Evolutionary conservation across 2,888 invertebrate genomes (phyloP).

Genomic region (Lingula anatina): DNA sequence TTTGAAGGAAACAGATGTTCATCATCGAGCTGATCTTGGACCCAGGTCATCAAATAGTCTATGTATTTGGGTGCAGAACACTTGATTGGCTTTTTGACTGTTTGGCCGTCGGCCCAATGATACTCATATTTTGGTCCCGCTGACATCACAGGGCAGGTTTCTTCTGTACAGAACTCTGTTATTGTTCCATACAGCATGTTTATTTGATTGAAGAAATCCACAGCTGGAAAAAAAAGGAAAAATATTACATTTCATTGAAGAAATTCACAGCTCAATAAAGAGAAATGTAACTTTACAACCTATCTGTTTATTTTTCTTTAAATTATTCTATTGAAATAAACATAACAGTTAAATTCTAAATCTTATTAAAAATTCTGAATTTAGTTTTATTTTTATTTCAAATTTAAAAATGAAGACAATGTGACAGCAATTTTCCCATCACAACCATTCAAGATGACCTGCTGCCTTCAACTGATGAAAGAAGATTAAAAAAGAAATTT

Average conservation of each 20-base stretch:
- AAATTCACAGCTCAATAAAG: too few species aligned
- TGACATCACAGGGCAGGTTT: conserved; percentile 96
- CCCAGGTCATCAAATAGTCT: conserved; percentile 99
- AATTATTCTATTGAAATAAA: too few species aligned
- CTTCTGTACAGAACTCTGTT: conserved; percentile 98
- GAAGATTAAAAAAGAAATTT: too few species aligned
- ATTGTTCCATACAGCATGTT: conserved; percentile 99
- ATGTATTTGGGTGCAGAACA: conserved; percentile 99
- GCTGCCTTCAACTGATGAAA: too few species aligned
- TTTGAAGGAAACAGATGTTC: conserved; percentile 97
- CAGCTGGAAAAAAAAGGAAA: conserved; percentile 65
- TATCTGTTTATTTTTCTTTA: too few species aligned
- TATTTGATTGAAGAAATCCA: conserved; percentile 99
- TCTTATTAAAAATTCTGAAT: too few species aligned
- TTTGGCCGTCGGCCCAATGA: conserved; percentile 98
- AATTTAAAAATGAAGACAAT: too few species aligned
- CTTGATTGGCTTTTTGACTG: conserved; percentile 95
- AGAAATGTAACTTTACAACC: too few species aligned
- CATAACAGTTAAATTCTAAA: too few species aligned
- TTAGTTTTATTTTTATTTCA: too few species aligned
- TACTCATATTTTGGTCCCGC: conserved; percentile 99
- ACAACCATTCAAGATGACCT: too few species aligned
- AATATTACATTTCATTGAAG: background rate
- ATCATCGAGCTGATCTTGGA: conserved; percentile 98
- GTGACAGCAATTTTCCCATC: too few species aligned